Base-by-base conservation (phyloP, 2,888 invertebrate genomes). In the Macrosiphum euphorbiae region DNA sequence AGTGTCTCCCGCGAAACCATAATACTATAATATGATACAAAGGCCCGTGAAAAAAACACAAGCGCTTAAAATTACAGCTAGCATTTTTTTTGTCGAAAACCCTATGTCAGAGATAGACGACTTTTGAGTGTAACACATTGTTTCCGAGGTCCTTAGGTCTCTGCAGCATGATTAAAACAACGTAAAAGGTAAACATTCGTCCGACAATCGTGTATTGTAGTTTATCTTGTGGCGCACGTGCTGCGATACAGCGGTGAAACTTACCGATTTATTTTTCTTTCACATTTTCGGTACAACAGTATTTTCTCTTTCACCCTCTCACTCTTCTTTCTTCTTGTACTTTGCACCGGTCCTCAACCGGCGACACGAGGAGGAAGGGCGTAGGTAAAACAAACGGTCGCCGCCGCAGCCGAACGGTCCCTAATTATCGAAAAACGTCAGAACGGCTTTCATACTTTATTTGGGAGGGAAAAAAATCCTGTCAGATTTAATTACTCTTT, bases 401-500 rank as follows among this genome's bases (percentile, higher is more conserved):
- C 47, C 16, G 47, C 44, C 7, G 35, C 47, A n/a, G 1, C 8
- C 47, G 35, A 28, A 10, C 28, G 41, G 52, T 41, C n/a, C n/a
- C n/a, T 86, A 86, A 91, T 58, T 91, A 91, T 91, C 47, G 58
- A 86, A 58, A 67, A 86, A 86, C 24, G 58, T 91, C 85, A 47
- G 8, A 50, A 58, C 44, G 35, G 47, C 1, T 87, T 92, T 88
- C 35, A 50, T 87, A 50, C 61, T 88, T 67, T 87, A 92, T 61
- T 85, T 24, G 41, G 16, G 24, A 5, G n/a, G 1, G 0, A 50
- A 28, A 52, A 78, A n/a, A 58, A 78, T 58, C n/a, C 16, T 24
- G 55, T 85, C 89, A 55, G 85, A 58, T 93, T 88, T 93, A 89
- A 93, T 93, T 93, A 85, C 88, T 55, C 55, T 85, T 58, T 84